Percentiles rank a stretch among this genome's conserved stretches.
These are phyloP conservation scores for Danio rerio DNA, from an alignment of 2,113 vertebrate species.

Conservation along the genomic window GRCz12tu NC_133195.1:26033501-26034000, in stretches of 20 bases:
- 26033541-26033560: neutral
- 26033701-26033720: slow-evolving; percentile 22
- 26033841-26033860: slow-evolving; percentile 88
- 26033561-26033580: slow-evolving; percentile 27
- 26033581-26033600: slow-evolving; percentile 25
- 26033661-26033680: slow-evolving; percentile 2
- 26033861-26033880: slow-evolving; percentile 83
- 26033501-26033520: neutral
- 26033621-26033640: neutral
- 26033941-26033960: slow-evolving; percentile 93
- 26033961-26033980: slow-evolving; percentile 93
- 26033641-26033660: slow-evolving; percentile 31
- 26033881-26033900: slow-evolving; percentile 81
- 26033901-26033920: slow-evolving; percentile 82
- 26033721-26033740: slow-evolving; percentile 67
- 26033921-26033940: slow-evolving; percentile 91
- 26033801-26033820: slow-evolving; percentile 87
- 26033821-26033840: slow-evolving; percentile 86
- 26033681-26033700: slow-evolving; percentile 21
- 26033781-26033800: slow-evolving; percentile 79
- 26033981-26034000: slow-evolving; percentile 98
- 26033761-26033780: slow-evolving; percentile 77
- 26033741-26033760: slow-evolving; percentile 64
- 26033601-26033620: slow-evolving; percentile 5
- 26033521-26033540: neutral